These are phyloP conservation scores for Zophobas atratus DNA, from an alignment of 1,140 invertebrate genomes.

Conservation along the genomic window DNA sequence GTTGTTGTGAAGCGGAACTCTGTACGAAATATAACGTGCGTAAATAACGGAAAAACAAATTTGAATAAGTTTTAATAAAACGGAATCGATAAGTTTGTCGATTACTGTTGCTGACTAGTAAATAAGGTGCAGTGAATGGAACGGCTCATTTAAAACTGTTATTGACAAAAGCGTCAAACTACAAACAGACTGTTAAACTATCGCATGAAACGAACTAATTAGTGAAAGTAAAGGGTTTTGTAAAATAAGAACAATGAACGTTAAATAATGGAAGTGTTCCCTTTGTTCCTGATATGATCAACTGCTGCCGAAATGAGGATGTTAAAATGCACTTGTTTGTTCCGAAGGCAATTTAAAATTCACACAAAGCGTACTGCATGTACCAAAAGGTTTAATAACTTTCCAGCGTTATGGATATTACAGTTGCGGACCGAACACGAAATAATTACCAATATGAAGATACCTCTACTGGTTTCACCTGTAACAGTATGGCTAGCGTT, in stretches of 20 bases:
- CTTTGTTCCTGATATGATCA: conserved; percentile 10
- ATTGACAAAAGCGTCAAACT: conserved; percentile 25
- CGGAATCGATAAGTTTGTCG: conserved; percentile 4
- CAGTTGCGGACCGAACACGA: background rate
- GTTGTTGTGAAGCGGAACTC: background rate
- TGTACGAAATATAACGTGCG: too few species aligned
- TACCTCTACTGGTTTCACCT: too few species aligned
- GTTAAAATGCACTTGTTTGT: conserved; percentile 28
- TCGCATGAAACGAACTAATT: conserved; percentile 16
- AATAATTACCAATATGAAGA: too few species aligned
- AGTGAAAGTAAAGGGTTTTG: conserved; percentile 33
- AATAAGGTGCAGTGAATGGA: background rate
- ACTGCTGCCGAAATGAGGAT: conserved; percentile 18
- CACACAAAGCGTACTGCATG: conserved; percentile 1
- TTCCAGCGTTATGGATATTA: background rate
- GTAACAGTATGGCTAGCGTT: too few species aligned
- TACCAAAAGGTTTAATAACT: conserved; percentile 18
- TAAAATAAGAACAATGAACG: conserved; percentile 23
- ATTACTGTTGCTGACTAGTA: background rate
- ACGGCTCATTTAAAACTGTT: conserved; percentile 1
- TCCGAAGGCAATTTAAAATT: conserved; percentile 19
- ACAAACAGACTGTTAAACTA: conserved; percentile 13
- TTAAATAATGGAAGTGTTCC: conserved; percentile 31
- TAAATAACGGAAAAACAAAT: background rate
- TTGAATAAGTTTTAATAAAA: conserved; percentile 1